Conservation (phyloP, 2,797 vertebrate species). For the Eulemur coronatus region DNA sequence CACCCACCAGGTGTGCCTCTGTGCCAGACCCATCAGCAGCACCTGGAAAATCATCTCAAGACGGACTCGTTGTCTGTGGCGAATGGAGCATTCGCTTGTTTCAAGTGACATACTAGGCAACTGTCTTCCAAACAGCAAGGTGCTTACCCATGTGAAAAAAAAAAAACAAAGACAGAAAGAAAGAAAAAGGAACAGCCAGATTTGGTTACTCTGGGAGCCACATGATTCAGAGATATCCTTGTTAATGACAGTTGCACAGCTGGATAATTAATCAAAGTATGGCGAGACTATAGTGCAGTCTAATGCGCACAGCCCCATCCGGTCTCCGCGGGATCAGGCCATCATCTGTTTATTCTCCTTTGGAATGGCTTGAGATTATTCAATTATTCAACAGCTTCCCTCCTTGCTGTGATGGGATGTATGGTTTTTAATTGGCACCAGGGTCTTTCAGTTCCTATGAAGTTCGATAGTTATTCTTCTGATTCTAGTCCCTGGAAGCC, state of each 20-base stretch:
- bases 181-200: conserved; percentile 76
- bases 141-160: conserved; percentile 71
- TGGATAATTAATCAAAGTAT: conserved; percentile 88
- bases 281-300: conserved; percentile 80
- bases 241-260: conserved; percentile 79
- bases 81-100: conserved; percentile 64
- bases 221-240: conserved; percentile 80
- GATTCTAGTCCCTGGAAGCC: conserved; percentile 70
- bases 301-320: conserved; percentile 80
- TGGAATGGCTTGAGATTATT: conserved; percentile 83
- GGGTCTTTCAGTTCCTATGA: conserved; percentile 78
- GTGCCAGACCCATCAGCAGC: background rate
- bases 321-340: conserved; percentile 80
- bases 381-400: conserved; percentile 84
- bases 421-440: conserved; percentile 80
- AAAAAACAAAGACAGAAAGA: conserved; percentile 19
- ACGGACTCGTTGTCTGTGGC: background rate
- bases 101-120: conserved; percentile 62
- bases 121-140: conserved; percentile 78
- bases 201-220: conserved; percentile 82
- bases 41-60: conserved; percentile 9
- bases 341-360: conserved; percentile 84
- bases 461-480: conserved; percentile 65
- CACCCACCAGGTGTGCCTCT: background rate
- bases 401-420: conserved; percentile 79